Base-by-base conservation (phyloP, 1,140 invertebrate genomes). In the Cyclargus thomasi region DNA sequence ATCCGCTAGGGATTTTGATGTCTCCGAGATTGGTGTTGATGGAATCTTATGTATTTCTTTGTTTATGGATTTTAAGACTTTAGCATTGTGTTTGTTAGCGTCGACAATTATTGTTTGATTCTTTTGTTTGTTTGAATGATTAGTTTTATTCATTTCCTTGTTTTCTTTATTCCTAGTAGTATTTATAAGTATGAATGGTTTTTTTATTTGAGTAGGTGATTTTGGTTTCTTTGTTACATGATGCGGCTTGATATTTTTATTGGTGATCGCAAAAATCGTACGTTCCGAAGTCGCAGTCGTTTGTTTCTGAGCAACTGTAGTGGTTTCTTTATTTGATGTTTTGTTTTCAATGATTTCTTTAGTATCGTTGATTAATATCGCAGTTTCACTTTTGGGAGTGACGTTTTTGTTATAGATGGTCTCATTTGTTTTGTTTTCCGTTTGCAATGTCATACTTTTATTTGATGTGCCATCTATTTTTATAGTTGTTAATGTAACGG, bases 41-140 rank as follows among this genome's bases (percentile, higher is more conserved):
- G 91, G 91, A 74, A 90, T 79, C 75, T 91, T 90, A 53, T 92
- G 89, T 53, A 91, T 92, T 81, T 92, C 89, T 70, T 91, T 92
- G 64, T 92, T 92, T 22, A 92, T 88, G 6, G 92, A 92, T 79
- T 90, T 92, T 22, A 90, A 74, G 10, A 76, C 70, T 75, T 87
- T 89, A n/a, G 74, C 55, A 65, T 73, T 72, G 47, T 76, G 67
- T 70, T 78, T 82, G 67, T 80, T 75, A 23, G 72, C 55, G 3
- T 59, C 64, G 23, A 36, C 6, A 67, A 63, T 47, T 68, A 57
- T 36, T 68, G 68, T 59, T 71, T 82, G 79, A 17, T 70, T 77
- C 77, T 82, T 80, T 39, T 76, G 81, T 59, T 75, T 81, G 65
- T 83, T 82, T 17, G 67, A 55, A 35, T 72, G 68, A 64, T 64